Evolutionary conservation across 2,113 vertebrate genomes (phyloP), one percentile per base, ranked within the genome.

Genomic region (Nothobranchius furzeri): DNA sequence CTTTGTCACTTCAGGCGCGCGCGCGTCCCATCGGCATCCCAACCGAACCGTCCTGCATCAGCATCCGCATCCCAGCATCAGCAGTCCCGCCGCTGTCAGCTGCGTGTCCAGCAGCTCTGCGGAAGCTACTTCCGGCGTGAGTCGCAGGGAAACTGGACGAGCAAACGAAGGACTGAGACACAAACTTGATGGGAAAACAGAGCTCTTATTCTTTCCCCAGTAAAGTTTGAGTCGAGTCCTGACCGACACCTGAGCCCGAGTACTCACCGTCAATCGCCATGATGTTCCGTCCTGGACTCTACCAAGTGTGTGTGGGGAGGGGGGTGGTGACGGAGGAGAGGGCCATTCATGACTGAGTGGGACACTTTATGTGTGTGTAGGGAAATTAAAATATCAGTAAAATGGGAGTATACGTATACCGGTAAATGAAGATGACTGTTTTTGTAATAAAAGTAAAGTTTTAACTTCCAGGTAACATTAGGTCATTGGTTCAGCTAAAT

Each of bases 181-280:
- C 0, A 10, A 1, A 6, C 4, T 5, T 17, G 3, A 14, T 53
- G 46, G 46, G 9, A 5, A 13, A 6, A 12, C 15, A 0, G 15
- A 25, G 25, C 53, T 43, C 45, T 48, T 37, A 4, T 15, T 67
- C 51, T 68, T 64, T 57, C 68, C 59, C 46, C 35, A 13, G 70
- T 5, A 87, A 91, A 90, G 87, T 92, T 90, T 85, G 35, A 56
- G 37, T 47, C 47, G 70, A 69, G 73, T 86, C 77, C 76, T 64
- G 71, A 75, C 83, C 82, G 81, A 89, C 75, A 92, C 88, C 86
- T 91, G 90, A 90, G 86, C 89, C 78, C 58, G 24, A 89, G 87
- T 83, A 93, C 95, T 93, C 89, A 95, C 95, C 95, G 88, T 96
- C 94, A 85, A 95, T 94, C 95, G 95, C 95, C 95, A 95, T 96